Conservation (phyloP, 2,113 vertebrate species). For the Antigone vipio region DNA sequence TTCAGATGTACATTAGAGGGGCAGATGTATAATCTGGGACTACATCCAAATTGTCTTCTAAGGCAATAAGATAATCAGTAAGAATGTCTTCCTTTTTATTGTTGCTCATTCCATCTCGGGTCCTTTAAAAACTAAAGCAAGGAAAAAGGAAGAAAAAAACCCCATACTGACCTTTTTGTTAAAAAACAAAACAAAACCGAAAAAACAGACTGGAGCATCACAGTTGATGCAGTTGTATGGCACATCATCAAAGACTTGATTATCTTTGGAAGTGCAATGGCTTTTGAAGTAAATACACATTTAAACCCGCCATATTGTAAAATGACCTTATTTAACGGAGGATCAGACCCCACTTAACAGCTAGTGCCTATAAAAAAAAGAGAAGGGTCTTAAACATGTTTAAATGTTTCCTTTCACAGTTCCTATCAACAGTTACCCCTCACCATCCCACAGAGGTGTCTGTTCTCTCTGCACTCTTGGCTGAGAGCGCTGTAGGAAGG, state of each 20-base stretch:
- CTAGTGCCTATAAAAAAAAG: not conserved
- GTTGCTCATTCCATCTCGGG: not conserved
- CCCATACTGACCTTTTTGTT: not conserved
- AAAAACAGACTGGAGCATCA: not conserved
- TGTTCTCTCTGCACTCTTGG: not conserved
- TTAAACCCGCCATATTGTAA: not conserved
- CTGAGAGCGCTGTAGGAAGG: not conserved
- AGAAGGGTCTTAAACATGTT: not conserved
- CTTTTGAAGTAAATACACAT: constrained; percentile 17
- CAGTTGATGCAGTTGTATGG: not conserved
- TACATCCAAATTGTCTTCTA: constrained; percentile 30
- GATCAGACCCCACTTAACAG: not conserved
- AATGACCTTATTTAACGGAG: not conserved
- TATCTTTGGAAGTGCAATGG: not conserved
- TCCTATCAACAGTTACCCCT: not conserved
- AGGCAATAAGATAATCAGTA: not conserved
- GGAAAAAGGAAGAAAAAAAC: not conserved
- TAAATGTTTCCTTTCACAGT: not conserved
- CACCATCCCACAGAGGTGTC: not conserved
- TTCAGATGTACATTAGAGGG: constrained; percentile 47
- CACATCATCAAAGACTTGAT: not conserved
- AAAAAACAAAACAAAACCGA: not conserved
- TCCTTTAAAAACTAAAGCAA: not conserved
- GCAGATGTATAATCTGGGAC: constrained; percentile 28
- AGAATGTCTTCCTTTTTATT: not conserved